These are phyloP conservation scores for Zeugodacus cucurbitae DNA, from an alignment of 1,140 invertebrate species.

Conservation along the genomic window DNA sequence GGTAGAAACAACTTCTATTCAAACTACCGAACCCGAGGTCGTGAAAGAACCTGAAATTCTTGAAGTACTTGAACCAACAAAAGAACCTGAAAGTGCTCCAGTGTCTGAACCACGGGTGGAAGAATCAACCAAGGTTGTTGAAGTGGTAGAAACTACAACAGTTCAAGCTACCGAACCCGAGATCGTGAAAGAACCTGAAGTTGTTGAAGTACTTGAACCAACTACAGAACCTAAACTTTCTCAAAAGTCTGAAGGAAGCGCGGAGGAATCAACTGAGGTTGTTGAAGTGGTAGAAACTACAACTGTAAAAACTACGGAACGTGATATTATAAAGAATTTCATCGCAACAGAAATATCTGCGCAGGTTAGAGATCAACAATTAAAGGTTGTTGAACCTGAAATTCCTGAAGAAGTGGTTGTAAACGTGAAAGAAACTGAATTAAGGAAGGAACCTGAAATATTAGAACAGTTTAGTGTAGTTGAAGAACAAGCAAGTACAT, in stretches of 20 bases:
- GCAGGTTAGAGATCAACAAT: background rate
- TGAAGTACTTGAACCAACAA: too few relatives aligned
- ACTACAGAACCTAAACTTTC: too few relatives aligned
- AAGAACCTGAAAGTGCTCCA: too few relatives aligned
- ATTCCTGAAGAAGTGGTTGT: background rate
- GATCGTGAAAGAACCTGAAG: background rate
- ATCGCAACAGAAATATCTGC: background rate
- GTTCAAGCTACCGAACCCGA: background rate
- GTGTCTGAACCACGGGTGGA: too few relatives aligned
- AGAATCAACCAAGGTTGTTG: too few relatives aligned
- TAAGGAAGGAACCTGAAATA: background rate
- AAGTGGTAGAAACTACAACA: too few relatives aligned
- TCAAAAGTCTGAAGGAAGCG: too few relatives aligned
- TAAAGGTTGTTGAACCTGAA: background rate
- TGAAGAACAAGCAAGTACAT: background rate
- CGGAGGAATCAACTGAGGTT: background rate
- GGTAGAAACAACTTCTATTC: too few relatives aligned
- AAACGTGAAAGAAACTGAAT: background rate
- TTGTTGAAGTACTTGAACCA: background rate
- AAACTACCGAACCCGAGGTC: too few relatives aligned
- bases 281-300: conserved; percentile 41
- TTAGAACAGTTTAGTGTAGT: background rate
- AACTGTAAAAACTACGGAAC: background rate
- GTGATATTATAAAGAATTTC: background rate
- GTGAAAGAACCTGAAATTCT: too few relatives aligned